Conservation (phyloP, 2,797 vertebrate genomes). For the Coccyzus lansbergi region DNA sequence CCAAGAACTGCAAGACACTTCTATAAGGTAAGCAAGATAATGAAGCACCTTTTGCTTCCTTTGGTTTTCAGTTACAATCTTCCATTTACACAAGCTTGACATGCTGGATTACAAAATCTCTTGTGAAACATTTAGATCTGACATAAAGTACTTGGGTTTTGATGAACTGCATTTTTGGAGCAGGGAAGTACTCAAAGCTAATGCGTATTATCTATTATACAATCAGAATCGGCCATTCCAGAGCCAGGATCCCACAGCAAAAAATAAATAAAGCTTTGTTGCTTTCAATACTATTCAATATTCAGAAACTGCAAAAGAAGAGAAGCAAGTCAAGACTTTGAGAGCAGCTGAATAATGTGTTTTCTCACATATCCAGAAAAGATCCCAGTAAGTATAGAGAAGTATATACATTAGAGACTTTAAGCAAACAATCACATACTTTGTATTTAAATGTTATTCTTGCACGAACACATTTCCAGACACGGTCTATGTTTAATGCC, state of each 20-base stretch:
- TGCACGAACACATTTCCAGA: background rate
- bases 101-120: slow-evolving; percentile 48
- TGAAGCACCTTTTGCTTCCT: background rate
- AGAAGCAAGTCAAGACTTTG: background rate
- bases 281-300: background rate
- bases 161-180: slow-evolving; percentile 14
- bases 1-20: background rate
- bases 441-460: background rate
- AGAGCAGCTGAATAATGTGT: background rate
- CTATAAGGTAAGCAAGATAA: slow-evolving; percentile 33
- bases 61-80: slow-evolving; percentile 13
- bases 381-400: background rate
- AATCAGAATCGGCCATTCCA: background rate
- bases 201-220: background rate
- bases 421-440: background rate
- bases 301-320: background rate
- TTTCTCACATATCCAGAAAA: background rate
- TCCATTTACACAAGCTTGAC: slow-evolving; percentile 49
- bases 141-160: slow-evolving; percentile 55
- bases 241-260: background rate
- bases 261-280: background rate
- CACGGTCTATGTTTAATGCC: background rate
- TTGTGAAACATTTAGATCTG: slow-evolving; percentile 17
- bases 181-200: slow-evolving; percentile 45
- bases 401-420: background rate